phyloP scores from a whole-genome alignment of 2,113 vertebrate species.

The Nicator chloris region DNA sequence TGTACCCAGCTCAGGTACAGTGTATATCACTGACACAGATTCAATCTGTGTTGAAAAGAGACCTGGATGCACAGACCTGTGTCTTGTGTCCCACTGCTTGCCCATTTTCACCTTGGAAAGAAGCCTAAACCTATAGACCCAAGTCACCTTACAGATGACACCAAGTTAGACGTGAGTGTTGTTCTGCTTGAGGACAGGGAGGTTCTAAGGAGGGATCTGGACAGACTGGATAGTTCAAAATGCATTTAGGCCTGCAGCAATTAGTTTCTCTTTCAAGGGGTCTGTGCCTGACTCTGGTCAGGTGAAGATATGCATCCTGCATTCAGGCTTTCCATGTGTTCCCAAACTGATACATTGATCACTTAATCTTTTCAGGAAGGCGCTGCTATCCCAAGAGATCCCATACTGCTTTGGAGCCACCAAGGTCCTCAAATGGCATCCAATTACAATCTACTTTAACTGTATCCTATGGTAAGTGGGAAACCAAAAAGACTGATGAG shows the following conservation, averaged over 20 bases:
- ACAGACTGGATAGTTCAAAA: background rate
- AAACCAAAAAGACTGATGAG: background rate
- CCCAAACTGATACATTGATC: fast-evolving
- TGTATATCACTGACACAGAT: background rate
- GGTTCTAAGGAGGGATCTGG: background rate
- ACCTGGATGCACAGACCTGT: background rate
- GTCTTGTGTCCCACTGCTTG: background rate
- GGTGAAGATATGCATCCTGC: background rate
- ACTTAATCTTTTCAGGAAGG: background rate
- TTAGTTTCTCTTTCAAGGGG: background rate
- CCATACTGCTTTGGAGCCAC: background rate
- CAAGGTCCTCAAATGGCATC: background rate
- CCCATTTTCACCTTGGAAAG: background rate
- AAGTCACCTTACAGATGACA: background rate
- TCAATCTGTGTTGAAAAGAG: background rate
- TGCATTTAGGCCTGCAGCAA: background rate
- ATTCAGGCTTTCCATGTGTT: background rate
- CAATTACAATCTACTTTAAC: background rate
- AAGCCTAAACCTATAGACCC: background rate
- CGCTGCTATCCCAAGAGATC: background rate
- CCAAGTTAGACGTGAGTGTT: fast-evolving
- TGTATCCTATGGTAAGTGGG: background rate
- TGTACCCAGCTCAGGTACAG: background rate
- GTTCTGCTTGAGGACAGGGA: background rate
- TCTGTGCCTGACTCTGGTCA: background rate